phyloP scores from a whole-genome alignment of 1,140 invertebrate genomes.

The Ceratosolen fusciceps region DNA sequence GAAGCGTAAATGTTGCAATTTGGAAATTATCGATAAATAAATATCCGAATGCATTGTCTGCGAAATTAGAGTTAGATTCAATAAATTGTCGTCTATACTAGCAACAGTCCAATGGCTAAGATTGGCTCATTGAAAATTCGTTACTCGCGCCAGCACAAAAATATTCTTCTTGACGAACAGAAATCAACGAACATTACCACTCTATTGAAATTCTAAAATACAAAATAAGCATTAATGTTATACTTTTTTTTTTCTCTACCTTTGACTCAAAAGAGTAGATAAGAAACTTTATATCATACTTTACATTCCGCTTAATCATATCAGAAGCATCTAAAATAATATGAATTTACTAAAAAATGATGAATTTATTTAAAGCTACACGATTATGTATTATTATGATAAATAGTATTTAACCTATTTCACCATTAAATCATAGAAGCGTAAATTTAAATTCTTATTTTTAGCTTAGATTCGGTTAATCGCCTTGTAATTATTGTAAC shows the following conservation, averaged over 20 bases:
- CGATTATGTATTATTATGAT: too few species aligned
- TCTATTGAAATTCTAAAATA: neutral
- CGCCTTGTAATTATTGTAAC: too few species aligned
- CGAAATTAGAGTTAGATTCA: too few species aligned
- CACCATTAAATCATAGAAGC: neutral
- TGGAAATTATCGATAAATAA: too few species aligned
- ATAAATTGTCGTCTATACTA: too few species aligned
- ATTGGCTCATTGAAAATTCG: neutral
- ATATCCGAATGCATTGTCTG: too few species aligned
- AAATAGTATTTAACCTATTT: neutral
- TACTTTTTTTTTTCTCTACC: neutral
- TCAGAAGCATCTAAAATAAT: neutral
- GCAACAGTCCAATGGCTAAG: too few species aligned
- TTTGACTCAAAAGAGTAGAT: neutral
- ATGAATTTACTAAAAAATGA: too few species aligned
- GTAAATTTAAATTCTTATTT: neutral
- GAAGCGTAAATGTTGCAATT: too few species aligned
- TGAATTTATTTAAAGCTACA: too few species aligned
- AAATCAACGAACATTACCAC: neutral
- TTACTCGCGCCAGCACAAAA: neutral
- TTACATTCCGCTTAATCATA: neutral
- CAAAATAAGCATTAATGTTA: neutral
- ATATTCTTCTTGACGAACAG: neutral
- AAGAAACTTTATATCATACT: neutral
- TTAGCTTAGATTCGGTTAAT: neutral